Conservation (phyloP, 1,140 invertebrate species). For the Cydia pomonella region DNA sequence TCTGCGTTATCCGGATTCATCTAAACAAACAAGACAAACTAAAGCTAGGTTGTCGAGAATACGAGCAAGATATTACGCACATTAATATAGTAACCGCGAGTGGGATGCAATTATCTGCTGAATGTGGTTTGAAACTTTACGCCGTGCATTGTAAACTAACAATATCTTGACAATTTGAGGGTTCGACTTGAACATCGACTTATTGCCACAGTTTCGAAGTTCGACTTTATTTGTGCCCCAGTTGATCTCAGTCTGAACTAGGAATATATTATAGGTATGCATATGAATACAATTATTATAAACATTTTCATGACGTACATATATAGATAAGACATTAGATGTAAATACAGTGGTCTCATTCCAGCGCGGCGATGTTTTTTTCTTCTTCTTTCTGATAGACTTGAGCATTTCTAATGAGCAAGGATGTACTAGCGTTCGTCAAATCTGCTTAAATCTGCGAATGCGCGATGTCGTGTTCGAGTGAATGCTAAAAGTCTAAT, state of each 20-base stretch:
- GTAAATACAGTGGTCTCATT: no score
- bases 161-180: slow-evolving; percentile 3
- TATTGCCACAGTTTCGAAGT: neutral
- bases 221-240: neutral
- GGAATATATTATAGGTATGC: neutral
- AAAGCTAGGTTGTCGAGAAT: neutral
- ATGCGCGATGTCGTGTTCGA: no score
- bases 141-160: neutral
- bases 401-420: no score
- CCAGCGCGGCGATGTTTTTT: no score
- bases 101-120: neutral
- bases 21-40: no score
- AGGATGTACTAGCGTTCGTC: no score
- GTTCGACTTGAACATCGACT: neutral
- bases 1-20: neutral
- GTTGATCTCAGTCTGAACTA: neutral
- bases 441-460: no score
- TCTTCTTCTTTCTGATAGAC: no score
- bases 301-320: neutral
- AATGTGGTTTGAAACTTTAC: neutral
- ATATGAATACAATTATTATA: neutral
- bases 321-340: no score
- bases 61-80: neutral
- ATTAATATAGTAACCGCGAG: neutral
- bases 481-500: no score